Conservation (phyloP, 2,797 vertebrate species). For the Muraenolepis orangiensis region DNA sequence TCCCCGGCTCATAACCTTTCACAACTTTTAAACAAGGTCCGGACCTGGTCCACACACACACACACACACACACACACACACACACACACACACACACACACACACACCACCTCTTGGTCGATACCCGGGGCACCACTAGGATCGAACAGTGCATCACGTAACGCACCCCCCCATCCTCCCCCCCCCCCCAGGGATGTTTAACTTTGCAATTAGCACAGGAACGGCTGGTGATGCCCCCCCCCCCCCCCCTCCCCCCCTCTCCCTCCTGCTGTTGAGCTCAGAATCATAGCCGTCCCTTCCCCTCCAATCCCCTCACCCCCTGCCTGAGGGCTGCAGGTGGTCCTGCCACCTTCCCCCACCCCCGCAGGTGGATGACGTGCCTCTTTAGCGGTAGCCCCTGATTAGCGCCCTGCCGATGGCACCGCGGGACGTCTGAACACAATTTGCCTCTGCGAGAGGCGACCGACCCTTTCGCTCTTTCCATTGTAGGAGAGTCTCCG, state of each 20-base stretch:
- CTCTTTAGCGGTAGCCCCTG: neutral
- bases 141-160: neutral
- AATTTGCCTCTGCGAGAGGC: constrained; percentile 20
- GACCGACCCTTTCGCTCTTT: neutral
- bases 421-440: constrained; percentile 45
- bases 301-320: neutral
- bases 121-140: neutral
- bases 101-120: neutral
- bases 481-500: neutral
- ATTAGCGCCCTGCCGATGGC: constrained; percentile 53
- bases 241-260: neutral
- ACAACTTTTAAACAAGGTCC: neutral
- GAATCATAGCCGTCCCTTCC: too few relatives aligned
- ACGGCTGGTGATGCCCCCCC: neutral
- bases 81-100: too few relatives aligned
- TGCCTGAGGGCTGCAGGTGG: neutral
- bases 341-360: neutral
- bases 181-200: neutral
- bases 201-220: neutral
- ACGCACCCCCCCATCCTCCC: too few relatives aligned
- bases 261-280: neutral
- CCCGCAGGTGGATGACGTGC: neutral
- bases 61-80: too few relatives aligned
- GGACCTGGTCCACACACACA: neutral
- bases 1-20: constrained; percentile 60